Percentiles rank a stretch among this genome's conserved stretches.
Evolutionary conservation across 2,888 invertebrate genomes (phyloP).

Genomic region (Chaitophorus viminalis): DNA sequence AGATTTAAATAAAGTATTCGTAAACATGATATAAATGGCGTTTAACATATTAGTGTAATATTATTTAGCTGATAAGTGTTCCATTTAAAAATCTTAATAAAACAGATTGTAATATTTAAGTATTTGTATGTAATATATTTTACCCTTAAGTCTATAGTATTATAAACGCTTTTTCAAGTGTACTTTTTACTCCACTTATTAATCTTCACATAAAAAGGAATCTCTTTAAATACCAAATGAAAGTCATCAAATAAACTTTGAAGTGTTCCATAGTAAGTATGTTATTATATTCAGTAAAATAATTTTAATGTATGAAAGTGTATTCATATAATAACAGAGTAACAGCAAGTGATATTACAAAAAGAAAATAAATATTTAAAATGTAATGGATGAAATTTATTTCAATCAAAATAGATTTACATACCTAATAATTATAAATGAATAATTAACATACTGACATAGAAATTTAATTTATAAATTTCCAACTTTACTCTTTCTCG

Average conservation of each 20-base stretch:
- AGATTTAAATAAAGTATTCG: not conserved
- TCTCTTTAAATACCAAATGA: not conserved
- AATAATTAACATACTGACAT: not conserved
- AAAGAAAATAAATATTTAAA: not conserved
- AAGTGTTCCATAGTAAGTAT: not conserved
- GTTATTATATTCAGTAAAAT: not conserved
- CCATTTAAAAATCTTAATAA: not conserved
- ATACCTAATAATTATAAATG: not conserved
- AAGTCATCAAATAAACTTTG: not conserved
- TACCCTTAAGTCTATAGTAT: not conserved
- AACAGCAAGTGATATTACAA: not conserved
- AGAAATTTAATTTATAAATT: not conserved
- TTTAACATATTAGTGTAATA: not conserved
- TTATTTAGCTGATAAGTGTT: not conserved
- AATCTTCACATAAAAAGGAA: not conserved
- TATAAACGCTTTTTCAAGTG: slow-evolving; percentile 3
- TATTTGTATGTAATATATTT: not conserved
- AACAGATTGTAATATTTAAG: not conserved
- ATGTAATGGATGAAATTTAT: not conserved
- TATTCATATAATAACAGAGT: not conserved
- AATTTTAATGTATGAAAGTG: not conserved
- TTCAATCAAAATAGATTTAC: not conserved
- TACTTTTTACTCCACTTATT: not conserved
- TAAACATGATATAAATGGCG: not conserved
- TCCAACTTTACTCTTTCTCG: not conserved